phyloP scores from a whole-genome alignment of 2,888 invertebrate species.

The Mongoloraphidia duomilia region DNA sequence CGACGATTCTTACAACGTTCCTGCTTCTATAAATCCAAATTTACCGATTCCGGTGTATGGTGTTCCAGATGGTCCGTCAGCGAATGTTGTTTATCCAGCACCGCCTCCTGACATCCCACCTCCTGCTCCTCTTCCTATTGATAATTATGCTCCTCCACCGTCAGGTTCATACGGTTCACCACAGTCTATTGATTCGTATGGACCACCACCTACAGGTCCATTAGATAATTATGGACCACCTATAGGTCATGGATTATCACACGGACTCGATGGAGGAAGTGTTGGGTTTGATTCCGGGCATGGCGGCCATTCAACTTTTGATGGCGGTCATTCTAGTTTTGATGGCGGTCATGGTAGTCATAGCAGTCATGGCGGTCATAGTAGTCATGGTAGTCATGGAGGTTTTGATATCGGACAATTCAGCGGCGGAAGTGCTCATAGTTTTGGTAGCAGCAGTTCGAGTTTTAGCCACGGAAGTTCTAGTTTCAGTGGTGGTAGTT shows the following conservation, averaged over 20 bases:
- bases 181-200: conserved; percentile 36
- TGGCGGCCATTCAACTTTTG: no score
- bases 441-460: no score
- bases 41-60: conserved; percentile 44
- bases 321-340: no score
- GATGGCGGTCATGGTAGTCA: no score
- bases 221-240: neutral
- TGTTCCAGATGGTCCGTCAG: conserved; percentile 34
- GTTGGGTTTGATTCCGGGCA: no score
- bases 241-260: neutral
- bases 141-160: conserved; percentile 7
- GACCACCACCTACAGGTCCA: conserved; percentile 30
- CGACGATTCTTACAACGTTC: conserved; percentile 22
- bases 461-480: no score
- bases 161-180: conserved; percentile 37
- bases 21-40: conserved; percentile 30
- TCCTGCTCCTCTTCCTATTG: conserved; percentile 19
- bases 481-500: no score
- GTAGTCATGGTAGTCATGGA: no score
- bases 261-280: no score
- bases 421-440: no score
- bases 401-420: no score
- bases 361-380: no score
- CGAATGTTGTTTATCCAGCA: conserved; percentile 30
- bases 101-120: conserved; percentile 33